Base-by-base conservation (phyloP, 1,140 invertebrate species). In the Centruroides vittatus region DNA sequence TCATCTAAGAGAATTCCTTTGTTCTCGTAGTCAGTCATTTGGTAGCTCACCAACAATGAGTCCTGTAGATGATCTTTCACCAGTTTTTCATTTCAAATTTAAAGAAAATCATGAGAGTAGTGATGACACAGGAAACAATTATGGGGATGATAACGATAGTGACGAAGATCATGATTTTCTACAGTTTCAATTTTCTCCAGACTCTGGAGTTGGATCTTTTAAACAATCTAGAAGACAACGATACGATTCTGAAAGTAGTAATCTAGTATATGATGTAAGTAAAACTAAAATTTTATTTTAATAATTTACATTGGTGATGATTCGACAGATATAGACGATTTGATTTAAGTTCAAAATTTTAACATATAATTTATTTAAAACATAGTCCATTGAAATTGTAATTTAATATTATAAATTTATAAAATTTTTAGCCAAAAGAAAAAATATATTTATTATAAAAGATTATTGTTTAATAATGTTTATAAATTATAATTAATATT, bases 1-100 rank as follows among this genome's bases (percentile, higher is more conserved):
- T 54, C 68, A 72, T 35, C 63, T 72, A 56, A 66, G 66, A 51
- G 69, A 72, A 55, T 70, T 69, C 60, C 61, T 72, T 35, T 67
- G 71, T 8, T 56, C 68, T 55, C 67, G 71, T 23, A 70, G 67
- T 35, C 13, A 62, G 5, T 67, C 65, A 35, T 64, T 62, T 5
- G 52, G 50, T 11, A 60, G 61, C 7, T 11, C 35, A 11, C 57
- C 61, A 47, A 56, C 54, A 35, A 58, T 12, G 23, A 51, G 41
- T 41, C 41, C 41, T 41, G 41, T 41, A 41, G 41, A 41, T 41
- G 41, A 41, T 41, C 35, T 47, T 12, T 41, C 23, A 12, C 41
- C 46, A 34, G 4, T 51, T 41, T 34, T 55, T 23, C 48, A 61
- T 63, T 41, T 55, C 53, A 36, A 61, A 59, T 8, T 5, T 59